Evolutionary conservation across 2,113 vertebrate genomes (phyloP).

Genomic region (Bubo bubo): DNA sequence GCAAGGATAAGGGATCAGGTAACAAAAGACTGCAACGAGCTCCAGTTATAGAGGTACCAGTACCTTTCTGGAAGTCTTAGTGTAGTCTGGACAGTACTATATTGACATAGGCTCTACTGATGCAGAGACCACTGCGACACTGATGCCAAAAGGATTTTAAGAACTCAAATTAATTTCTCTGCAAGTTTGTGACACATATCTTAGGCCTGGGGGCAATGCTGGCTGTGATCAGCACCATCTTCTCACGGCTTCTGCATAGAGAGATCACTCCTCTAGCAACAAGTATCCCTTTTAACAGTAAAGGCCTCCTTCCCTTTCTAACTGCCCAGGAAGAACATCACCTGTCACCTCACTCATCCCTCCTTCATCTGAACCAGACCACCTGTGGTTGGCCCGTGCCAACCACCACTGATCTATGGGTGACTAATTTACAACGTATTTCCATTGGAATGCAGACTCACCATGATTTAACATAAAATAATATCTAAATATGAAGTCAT

Average conservation of each 20-base stretch:
- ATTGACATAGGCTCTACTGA: neutral
- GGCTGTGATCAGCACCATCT: neutral
- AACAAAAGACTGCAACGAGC: neutral
- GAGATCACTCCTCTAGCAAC: neutral
- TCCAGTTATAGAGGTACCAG: neutral
- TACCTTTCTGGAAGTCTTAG: neutral
- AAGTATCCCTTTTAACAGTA: neutral
- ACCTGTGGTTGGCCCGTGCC: neutral
- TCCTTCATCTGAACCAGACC: neutral
- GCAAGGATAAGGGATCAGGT: neutral
- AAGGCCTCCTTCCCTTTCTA: neutral
- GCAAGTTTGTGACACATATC: rapidly evolving
- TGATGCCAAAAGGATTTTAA: neutral
- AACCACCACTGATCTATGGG: neutral
- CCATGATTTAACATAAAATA: neutral
- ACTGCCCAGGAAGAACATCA: neutral
- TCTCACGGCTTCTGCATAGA: neutral
- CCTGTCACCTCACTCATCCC: neutral
- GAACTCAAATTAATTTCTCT: neutral
- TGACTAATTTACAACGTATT: neutral
- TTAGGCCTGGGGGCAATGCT: neutral
- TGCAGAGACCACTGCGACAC: neutral
- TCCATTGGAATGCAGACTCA: neutral
- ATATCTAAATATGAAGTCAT: neutral
- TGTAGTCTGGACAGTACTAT: neutral